phyloP scores from a whole-genome alignment of 2,888 invertebrate genomes.

The Glaucopsyche alexis region DNA sequence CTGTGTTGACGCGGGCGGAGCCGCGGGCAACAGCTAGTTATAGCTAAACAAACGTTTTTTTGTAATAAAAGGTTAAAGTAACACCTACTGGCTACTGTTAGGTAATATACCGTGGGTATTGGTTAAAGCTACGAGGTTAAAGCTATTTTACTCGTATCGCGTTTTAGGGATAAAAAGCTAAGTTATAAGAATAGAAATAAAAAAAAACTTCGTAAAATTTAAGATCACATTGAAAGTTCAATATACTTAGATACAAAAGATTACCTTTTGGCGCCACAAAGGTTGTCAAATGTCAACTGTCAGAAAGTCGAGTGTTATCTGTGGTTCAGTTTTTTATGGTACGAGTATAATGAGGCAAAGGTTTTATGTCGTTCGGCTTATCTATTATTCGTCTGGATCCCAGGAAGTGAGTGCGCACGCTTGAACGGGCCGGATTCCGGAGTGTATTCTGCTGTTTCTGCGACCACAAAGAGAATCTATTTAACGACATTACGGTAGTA shows the following conservation, averaged over 20 bases:
- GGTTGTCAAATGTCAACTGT: constrained; percentile 16
- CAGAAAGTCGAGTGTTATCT: constrained; percentile 20
- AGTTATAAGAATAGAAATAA: too few species aligned
- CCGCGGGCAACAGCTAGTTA: too few species aligned
- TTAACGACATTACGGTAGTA: constrained; percentile 35
- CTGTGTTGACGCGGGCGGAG: too few species aligned
- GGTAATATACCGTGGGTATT: too few species aligned
- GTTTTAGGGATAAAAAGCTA: too few species aligned
- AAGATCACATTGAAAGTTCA: background rate
- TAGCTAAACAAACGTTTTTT: too few species aligned
- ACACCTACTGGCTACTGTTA: too few species aligned
- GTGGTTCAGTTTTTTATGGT: constrained; percentile 23
- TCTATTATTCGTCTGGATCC: constrained; percentile 39
- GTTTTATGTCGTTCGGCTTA: constrained; percentile 31
- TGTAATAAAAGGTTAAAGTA: too few species aligned
- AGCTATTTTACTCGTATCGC: too few species aligned
- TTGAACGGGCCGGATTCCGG: constrained; percentile 37
- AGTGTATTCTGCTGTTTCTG: constrained; percentile 37
- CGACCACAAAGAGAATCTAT: constrained; percentile 39
- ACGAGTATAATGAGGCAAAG: constrained; percentile 24
- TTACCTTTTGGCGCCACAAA: constrained; percentile 26
- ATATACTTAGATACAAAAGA: background rate
- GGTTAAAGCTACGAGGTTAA: too few species aligned
- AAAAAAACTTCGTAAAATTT: background rate
- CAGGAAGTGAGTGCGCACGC: constrained; percentile 39